A percentile compares a stretch with the other conserved stretches of the same genome.
phyloP scores from a whole-genome alignment of 2,113 vertebrate species.

The Pungitius pungitius region DNA sequence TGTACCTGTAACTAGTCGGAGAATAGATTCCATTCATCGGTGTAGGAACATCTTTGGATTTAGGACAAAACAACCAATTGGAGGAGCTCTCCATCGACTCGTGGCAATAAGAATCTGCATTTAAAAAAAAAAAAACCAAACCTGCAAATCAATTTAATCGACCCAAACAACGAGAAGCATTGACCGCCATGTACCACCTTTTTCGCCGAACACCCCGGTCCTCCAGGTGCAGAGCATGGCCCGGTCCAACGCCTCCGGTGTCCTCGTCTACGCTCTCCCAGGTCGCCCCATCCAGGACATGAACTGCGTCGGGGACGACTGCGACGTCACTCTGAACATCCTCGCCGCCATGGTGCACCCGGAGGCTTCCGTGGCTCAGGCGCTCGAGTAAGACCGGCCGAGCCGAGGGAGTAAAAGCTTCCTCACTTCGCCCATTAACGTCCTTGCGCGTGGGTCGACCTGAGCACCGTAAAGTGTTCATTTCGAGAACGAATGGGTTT shows the following conservation, averaged over 20 bases:
- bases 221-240: conserved; percentile 79
- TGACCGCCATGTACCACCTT: not conserved
- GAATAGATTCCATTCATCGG: too few species aligned
- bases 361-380: conserved; percentile 64
- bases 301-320: conserved; percentile 79
- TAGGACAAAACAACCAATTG: not conserved
- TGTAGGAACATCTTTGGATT: not conserved
- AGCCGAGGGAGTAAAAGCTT: conserved; percentile 14
- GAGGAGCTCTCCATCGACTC: not conserved
- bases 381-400: conserved; percentile 59
- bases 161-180: not conserved
- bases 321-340: conserved; percentile 65
- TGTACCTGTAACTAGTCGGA: too few species aligned
- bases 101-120: not conserved
- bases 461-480: conserved; percentile 10
- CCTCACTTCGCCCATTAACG: not conserved
- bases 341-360: conserved; percentile 82
- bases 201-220: not conserved
- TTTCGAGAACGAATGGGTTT: too few species aligned
- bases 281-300: conserved; percentile 81
- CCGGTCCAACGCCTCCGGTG: conserved; percentile 76
- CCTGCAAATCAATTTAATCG: not conserved
- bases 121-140: too few species aligned
- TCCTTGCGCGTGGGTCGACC: not conserved
- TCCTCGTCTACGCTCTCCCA: conserved; percentile 75